Evolutionary conservation across 2,888 invertebrate genomes (phyloP).

Genomic region (Oscheius sp.): DNA sequence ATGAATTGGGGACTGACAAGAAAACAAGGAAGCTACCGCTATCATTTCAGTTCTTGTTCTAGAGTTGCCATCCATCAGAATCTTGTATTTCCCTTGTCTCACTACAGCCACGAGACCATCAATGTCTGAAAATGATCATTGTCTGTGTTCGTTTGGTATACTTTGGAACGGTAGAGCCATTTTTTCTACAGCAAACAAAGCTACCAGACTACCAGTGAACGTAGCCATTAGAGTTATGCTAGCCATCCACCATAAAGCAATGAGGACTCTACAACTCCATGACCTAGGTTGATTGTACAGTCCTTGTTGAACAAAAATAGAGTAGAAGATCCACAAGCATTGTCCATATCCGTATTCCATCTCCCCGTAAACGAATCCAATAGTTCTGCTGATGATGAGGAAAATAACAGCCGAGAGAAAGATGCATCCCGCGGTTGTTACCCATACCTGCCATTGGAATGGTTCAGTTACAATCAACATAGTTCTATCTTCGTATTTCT

Average conservation of each 20-base stretch:
- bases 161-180: constrained; percentile 59
- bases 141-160: constrained; percentile 18
- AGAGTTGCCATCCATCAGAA: constrained; percentile 59
- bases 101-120: constrained; percentile 53
- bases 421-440: constrained; percentile 54
- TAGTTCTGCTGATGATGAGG: constrained; percentile 39
- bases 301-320: constrained; percentile 64
- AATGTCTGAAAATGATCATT: constrained; percentile 39
- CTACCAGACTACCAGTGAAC: constrained; percentile 67
- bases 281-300: constrained; percentile 59
- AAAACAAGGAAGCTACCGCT: constrained; percentile 35
- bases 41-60: constrained; percentile 59
- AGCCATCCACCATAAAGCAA: constrained; percentile 65
- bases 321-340: constrained; percentile 62
- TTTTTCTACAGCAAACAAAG: constrained; percentile 65
- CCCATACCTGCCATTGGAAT: constrained; percentile 50
- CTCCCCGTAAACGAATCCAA: constrained; percentile 40
- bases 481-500: constrained; percentile 56
- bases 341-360: constrained; percentile 51
- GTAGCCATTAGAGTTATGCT: constrained; percentile 63
- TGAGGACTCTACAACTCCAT: constrained; percentile 62
- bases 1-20: not conserved
- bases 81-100: constrained; percentile 48
- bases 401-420: constrained; percentile 54
- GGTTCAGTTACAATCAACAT: constrained; percentile 62